These are phyloP conservation scores for Xyliphius kryptos DNA, from an alignment of 2,113 vertebrate genomes.

Conservation along the genomic window DNA sequence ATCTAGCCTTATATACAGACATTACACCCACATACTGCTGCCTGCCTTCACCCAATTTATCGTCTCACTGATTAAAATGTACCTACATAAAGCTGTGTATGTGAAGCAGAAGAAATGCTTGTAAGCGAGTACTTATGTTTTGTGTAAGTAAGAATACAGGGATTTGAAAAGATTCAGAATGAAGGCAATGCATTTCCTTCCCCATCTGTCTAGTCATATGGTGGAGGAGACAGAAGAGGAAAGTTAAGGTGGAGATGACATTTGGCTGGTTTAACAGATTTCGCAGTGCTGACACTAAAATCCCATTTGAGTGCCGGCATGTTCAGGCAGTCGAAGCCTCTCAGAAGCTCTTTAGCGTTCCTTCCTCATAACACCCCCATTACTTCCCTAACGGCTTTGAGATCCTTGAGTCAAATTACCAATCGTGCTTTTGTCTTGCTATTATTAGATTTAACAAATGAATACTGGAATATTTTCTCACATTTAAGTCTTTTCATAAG, in stretches of 20 bases:
- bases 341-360: slow-evolving; percentile 9
- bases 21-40: no score
- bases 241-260: slow-evolving; percentile 3
- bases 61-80: slow-evolving; percentile 23
- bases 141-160: slow-evolving; percentile 13
- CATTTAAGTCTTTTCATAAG: neutral
- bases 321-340: slow-evolving; percentile 15
- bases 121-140: neutral
- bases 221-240: slow-evolving; percentile 19
- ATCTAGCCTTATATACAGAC: no score
- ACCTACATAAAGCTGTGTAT: slow-evolving; percentile 18
- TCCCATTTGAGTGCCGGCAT: slow-evolving; percentile 18
- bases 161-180: slow-evolving; percentile 5
- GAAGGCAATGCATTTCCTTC: slow-evolving; percentile 17
- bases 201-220: slow-evolving; percentile 46
- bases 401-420: slow-evolving; percentile 4
- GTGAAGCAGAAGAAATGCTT: neutral
- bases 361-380: slow-evolving; percentile 4
- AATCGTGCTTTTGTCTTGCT: neutral
- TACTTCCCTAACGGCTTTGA: neutral
- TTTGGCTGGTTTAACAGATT: slow-evolving; percentile 20
- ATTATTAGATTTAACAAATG: neutral
- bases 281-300: slow-evolving; percentile 25
- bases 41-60: neutral
- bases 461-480: neutral